These are phyloP conservation scores for Amphipoea oculea DNA, from an alignment of 2,888 invertebrate species.

Conservation along the genomic window DNA sequence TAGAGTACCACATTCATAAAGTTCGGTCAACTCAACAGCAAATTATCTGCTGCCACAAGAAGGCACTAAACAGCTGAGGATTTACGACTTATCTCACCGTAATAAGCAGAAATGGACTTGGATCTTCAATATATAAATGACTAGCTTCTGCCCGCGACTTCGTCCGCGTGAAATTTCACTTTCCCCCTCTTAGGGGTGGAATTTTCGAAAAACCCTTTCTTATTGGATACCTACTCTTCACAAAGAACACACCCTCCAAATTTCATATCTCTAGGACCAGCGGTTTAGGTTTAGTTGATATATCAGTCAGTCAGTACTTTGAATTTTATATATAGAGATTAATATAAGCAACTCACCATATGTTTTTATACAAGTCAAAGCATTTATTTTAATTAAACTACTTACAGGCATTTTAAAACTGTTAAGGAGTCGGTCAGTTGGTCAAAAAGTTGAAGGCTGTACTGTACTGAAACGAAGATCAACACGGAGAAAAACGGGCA, in stretches of 20 bases:
- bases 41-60: conserved; percentile 65
- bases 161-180: too few relatives aligned
- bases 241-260: too few relatives aligned
- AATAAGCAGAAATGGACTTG: conserved; percentile 31
- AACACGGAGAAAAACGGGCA: neutral
- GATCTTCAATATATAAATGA: neutral
- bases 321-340: too few relatives aligned
- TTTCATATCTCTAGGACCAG: too few relatives aligned
- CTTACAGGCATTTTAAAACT: neutral
- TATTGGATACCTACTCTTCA: too few relatives aligned
- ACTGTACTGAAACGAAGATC: neutral
- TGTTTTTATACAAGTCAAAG: neutral
- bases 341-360: neutral
- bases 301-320: too few relatives aligned
- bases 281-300: too few relatives aligned
- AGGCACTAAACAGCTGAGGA: conserved; percentile 62
- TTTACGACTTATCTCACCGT: conserved; percentile 65
- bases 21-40: conserved; percentile 25
- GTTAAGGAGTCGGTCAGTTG: neutral
- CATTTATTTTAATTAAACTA: neutral
- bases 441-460: neutral
- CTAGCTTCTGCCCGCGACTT: too few relatives aligned
- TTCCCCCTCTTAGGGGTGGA: too few relatives aligned
- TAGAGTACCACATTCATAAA: neutral
- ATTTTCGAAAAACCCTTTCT: too few relatives aligned